A percentile compares a stretch with the other conserved stretches of the same genome.
Conservation (phyloP, 2,888 invertebrate species). For the Synergus japonicus region DNA sequence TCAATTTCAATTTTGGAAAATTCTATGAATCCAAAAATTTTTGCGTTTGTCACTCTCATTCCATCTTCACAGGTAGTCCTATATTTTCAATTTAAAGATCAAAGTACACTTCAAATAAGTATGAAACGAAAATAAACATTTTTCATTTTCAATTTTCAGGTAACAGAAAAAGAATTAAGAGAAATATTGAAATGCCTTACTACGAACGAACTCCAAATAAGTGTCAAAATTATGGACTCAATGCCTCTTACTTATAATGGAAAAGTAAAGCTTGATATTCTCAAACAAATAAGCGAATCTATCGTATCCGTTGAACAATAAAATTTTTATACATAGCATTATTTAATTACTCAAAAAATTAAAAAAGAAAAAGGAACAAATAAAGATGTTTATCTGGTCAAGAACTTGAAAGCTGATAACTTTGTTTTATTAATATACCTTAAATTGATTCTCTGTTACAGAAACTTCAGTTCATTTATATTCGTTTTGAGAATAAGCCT, state of each 20-base stretch:
- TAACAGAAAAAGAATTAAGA: slow-evolving; percentile 15
- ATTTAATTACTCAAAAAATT: neutral
- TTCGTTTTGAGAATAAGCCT: no score
- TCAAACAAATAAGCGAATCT: slow-evolving; percentile 3
- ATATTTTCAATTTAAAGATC: neutral
- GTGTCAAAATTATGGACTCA: slow-evolving; percentile 8
- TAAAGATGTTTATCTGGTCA: neutral
- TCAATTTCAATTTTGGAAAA: neutral
- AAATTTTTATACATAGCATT: neutral
- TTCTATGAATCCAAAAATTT: neutral
- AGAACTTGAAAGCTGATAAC: neutral
- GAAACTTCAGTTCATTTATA: no score
- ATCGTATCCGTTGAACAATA: neutral
- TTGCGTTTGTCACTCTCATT: slow-evolving; percentile 11
- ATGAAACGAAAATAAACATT: no score
- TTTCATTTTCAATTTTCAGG: neutral
- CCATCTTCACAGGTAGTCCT: slow-evolving; percentile 10
- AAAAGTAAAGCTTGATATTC: slow-evolving; percentile 14
- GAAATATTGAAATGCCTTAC: slow-evolving; percentile 15
- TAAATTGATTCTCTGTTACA: no score
- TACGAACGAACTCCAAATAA: neutral
- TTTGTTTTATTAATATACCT: slow-evolving; percentile 33
- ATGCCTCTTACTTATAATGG: slow-evolving; percentile 28
- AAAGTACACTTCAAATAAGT: neutral
- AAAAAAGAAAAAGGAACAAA: neutral